phyloP scores from a whole-genome alignment of 2,888 invertebrate genomes.

The Eupithecia pulchellata region DNA sequence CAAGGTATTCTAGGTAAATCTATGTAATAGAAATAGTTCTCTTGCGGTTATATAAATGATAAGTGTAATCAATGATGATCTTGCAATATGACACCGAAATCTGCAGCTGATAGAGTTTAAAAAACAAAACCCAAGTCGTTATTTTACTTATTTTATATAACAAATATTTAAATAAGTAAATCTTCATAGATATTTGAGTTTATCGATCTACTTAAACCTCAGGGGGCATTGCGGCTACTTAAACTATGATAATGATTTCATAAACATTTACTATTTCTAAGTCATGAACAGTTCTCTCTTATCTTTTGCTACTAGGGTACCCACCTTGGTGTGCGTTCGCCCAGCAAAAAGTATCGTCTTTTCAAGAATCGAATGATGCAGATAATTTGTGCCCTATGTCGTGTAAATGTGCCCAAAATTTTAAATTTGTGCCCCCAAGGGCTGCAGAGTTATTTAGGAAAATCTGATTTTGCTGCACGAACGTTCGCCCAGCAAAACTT shows the following conservation, averaged over 20 bases:
- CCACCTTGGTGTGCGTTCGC: too few species aligned
- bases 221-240: conserved; percentile 10
- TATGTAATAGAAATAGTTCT: conserved; percentile 24
- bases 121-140: background rate
- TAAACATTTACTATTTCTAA: conserved; percentile 8
- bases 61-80: background rate
- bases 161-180: background rate
- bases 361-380: too few species aligned
- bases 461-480: too few species aligned
- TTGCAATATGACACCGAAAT: background rate
- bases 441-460: too few species aligned
- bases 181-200: background rate
- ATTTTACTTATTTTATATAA: background rate
- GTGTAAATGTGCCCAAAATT: too few species aligned
- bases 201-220: background rate
- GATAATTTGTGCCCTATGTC: too few species aligned
- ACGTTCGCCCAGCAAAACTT: too few species aligned
- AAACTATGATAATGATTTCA: conserved; percentile 10
- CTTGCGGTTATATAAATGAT: background rate
- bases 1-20: conserved; percentile 81
- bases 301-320: background rate
- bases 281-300: background rate
- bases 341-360: too few species aligned
- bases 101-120: background rate
- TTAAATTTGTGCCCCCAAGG: too few species aligned